Conservation (phyloP, 2,113 vertebrate species). For the Aix galericulata region DNA sequence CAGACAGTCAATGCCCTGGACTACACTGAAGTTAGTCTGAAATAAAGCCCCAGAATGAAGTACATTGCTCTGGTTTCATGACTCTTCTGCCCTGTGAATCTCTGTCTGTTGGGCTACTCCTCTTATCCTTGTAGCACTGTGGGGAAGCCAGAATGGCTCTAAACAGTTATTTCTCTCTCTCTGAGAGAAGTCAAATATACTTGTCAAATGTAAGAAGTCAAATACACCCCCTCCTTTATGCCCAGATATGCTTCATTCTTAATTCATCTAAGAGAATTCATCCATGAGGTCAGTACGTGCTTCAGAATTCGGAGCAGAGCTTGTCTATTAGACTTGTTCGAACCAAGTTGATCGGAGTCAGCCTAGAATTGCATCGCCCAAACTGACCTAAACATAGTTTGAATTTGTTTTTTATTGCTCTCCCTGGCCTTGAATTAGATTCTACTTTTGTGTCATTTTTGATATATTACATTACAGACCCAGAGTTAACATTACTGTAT, state of each 20-base stretch:
- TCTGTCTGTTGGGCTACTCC: rapidly evolving
- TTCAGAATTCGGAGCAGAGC: not conserved
- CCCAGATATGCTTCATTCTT: not conserved
- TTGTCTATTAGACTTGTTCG: not conserved
- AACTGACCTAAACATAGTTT: not conserved
- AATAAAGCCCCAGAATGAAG: not conserved
- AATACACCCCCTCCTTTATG: rapidly evolving
- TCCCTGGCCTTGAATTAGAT: not conserved
- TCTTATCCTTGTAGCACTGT: not conserved
- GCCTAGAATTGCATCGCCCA: rapidly evolving
- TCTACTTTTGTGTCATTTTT: not conserved
- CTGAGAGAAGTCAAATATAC: not conserved
- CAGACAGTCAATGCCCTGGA: rapidly evolving
- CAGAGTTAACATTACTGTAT: not conserved
- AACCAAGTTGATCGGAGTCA: not conserved
- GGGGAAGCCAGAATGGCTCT: not conserved
- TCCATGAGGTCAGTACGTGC: rapidly evolving
- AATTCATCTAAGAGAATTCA: not conserved
- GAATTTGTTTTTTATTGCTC: not conserved
- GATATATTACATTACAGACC: not conserved
- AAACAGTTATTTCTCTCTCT: not conserved
- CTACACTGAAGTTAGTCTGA: not conserved
- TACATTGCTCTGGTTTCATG: not conserved
- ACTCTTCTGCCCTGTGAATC: not conserved
- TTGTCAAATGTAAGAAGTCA: not conserved